Conservation (phyloP, 2,113 vertebrate genomes). For the Cranoglanis bouderius region DNA sequence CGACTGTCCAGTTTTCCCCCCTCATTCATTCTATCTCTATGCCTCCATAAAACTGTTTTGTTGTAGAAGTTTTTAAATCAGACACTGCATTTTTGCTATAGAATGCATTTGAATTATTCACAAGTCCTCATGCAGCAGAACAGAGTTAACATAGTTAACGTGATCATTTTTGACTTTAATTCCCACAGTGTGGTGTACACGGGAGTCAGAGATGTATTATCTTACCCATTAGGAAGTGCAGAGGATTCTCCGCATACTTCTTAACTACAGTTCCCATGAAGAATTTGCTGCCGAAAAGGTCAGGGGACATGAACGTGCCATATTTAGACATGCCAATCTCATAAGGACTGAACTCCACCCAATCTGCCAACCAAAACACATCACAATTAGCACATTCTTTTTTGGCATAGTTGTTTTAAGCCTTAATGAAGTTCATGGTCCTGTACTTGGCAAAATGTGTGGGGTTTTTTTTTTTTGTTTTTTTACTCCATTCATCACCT, state of each 20-base stretch:
- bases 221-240: constrained; percentile 98
- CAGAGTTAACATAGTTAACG: not conserved
- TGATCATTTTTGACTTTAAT: not conserved
- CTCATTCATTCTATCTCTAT: too few relatives aligned
- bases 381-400: not conserved
- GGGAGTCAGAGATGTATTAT: constrained; percentile 11
- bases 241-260: constrained; percentile 91
- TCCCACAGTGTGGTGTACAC: not conserved
- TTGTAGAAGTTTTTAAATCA: too few relatives aligned
- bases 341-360: constrained; percentile 96
- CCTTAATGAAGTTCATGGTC: not conserved
- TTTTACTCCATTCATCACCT: not conserved
- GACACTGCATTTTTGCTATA: too few relatives aligned
- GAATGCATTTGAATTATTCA: too few relatives aligned
- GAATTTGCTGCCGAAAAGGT: constrained; percentile 96
- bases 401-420: not conserved
- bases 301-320: constrained; percentile 95
- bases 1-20: not conserved
- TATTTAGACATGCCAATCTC: constrained; percentile 99
- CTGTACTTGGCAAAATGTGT: not conserved
- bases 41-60: not conserved
- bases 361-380: constrained; percentile 78
- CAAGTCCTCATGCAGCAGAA: not conserved
- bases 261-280: constrained; percentile 95
- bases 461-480: not conserved